Conservation (phyloP, 1,140 invertebrate genomes). For the Drosophila grimshawi region DNA sequence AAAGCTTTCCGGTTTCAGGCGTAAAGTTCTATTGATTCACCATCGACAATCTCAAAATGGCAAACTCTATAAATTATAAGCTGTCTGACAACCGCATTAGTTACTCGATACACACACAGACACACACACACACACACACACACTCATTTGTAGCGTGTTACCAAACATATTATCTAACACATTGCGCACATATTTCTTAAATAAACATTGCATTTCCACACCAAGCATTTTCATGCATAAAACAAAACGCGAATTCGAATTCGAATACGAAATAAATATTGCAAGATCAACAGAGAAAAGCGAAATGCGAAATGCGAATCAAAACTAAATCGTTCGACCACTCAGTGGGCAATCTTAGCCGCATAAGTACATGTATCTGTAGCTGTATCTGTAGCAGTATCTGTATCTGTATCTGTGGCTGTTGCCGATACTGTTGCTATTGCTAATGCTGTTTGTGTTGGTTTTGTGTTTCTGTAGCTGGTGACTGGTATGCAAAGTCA, state of each 20-base stretch:
- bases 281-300: constrained; percentile 10
- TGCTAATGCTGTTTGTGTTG: constrained; percentile 1
- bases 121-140: neutral
- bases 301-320: no score
- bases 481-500: constrained; percentile 28
- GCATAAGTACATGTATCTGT: no score
- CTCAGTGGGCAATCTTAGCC: constrained; percentile 6
- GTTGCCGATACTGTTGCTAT: neutral
- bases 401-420: constrained; percentile 2
- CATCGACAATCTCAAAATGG: constrained; percentile 3
- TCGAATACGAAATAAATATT: constrained; percentile 35
- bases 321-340: neutral
- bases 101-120: constrained; percentile 25
- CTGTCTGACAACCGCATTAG: constrained; percentile 17
- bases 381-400: constrained; percentile 11
- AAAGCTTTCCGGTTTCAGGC: constrained; percentile 1
- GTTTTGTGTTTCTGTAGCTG: neutral
- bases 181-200: constrained; percentile 33
- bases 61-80: constrained; percentile 35
- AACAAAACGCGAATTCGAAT: constrained; percentile 20
- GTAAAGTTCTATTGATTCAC: constrained; percentile 17
- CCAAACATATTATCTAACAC: constrained; percentile 44
- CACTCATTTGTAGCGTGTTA: constrained; percentile 16
- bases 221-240: constrained; percentile 22
- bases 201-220: constrained; percentile 40